These are phyloP conservation scores for Latrodectus hesperus DNA, from an alignment of 2,888 invertebrate genomes.

Conservation along the genomic window DNA sequence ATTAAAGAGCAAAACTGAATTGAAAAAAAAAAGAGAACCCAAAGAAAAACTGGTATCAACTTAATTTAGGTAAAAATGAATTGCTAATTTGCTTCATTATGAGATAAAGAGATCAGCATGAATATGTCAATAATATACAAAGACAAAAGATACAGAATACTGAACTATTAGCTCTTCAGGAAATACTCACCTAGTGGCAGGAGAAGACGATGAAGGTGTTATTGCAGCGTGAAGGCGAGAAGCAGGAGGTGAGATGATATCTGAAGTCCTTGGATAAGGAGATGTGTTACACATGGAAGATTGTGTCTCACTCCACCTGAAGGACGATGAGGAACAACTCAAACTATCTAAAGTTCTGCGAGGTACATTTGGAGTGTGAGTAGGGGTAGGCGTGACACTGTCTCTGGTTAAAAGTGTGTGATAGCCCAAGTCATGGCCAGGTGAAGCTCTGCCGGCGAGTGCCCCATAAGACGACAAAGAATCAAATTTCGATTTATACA, in stretches of 20 bases:
- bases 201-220: constrained; percentile 21
- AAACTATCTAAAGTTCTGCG: constrained; percentile 49
- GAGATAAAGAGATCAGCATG: no score
- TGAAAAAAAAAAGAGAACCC: no score
- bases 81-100: no score
- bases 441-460: constrained; percentile 60
- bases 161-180: neutral
- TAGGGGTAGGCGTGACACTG: constrained; percentile 53
- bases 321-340: constrained; percentile 55
- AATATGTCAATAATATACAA: no score
- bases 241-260: constrained; percentile 29
- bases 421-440: constrained; percentile 64
- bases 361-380: constrained; percentile 49
- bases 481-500: constrained; percentile 57
- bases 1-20: no score
- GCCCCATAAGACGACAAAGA: constrained; percentile 43
- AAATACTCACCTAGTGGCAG: constrained; percentile 11
- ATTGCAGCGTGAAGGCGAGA: constrained; percentile 34
- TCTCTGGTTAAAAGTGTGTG: constrained; percentile 63
- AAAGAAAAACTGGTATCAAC: no score
- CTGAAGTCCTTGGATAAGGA: constrained; percentile 52
- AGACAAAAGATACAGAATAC: no score
- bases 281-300: constrained; percentile 55
- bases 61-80: no score
- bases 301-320: constrained; percentile 56